Evolutionary conservation across 2,888 invertebrate genomes (phyloP), one percentile per base, ranked within the genome.

Genomic region (Conchocele bisecta): DNA sequence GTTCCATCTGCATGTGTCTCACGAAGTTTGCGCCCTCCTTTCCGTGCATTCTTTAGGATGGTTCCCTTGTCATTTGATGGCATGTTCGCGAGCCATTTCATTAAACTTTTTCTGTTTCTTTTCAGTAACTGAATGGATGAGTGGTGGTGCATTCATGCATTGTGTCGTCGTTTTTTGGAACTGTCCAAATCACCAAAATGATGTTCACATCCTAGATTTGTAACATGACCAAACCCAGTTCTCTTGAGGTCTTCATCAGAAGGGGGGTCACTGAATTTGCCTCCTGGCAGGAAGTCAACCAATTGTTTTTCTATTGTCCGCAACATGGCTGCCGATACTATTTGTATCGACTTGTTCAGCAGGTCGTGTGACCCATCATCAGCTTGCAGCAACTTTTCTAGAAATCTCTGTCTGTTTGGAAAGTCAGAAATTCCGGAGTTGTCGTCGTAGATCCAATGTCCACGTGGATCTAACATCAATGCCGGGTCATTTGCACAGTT

Each of bases 141-240:
- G 35, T 81, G 79, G 28, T 77, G 73, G 44, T 77, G 79, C 42
- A 81, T 35, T 11, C 71, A 68, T 29, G 77, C 71, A 60, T 58
- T 73, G 3, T 76, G 79, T 20, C 77, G 42, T 33, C 73, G 28
- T 22, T 37, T 29, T 28, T 79, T 70, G 28, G 75, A 73, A 22
- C 54, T 50, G 50, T 77, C 81, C 20, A 79, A 42, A 33, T 75
- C 67, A 2, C 75, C 73, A 71, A 81, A 81, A 60, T 79, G 79
- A 41, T 81, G 81, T n/a, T 79, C 81, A 51, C 75, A 74, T 0
- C 64, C 64, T 7, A 81, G 50, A 56, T 81, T 79, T 11, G 73
- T 77, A 2, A 63, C 22, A 20, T 60, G 57, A n/a, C 57, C 67
- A 75, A 74, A 75, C n/a, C 29, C n/a, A 13, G 76, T 79, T 7